Evolutionary conservation across 2,797 vertebrate species (phyloP).

Genomic region (Betta splendens): DNA sequence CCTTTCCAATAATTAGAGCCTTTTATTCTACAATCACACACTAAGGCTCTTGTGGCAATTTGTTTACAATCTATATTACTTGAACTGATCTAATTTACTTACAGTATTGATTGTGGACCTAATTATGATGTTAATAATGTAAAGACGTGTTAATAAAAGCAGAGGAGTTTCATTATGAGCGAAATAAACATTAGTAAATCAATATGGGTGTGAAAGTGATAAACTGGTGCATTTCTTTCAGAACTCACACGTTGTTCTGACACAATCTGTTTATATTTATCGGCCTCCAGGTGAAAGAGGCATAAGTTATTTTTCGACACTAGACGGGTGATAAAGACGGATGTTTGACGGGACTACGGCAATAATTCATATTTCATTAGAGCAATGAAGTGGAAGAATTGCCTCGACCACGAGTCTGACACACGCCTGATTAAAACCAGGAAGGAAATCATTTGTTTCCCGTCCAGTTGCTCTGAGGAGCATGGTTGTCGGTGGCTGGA

Average conservation of each 20-base stretch:
- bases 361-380: slow-evolving; percentile 76
- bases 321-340: slow-evolving; percentile 48
- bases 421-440: slow-evolving; percentile 58
- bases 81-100: not conserved
- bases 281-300: slow-evolving; percentile 27
- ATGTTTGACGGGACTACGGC: slow-evolving; percentile 55
- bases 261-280: slow-evolving; percentile 25
- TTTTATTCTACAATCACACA: not conserved
- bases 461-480: slow-evolving; percentile 28
- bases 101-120: not conserved
- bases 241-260: slow-evolving; percentile 41
- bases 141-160: slow-evolving; percentile 19
- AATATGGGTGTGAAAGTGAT: slow-evolving; percentile 18
- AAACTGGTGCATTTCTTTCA: slow-evolving; percentile 17
- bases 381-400: slow-evolving; percentile 63
- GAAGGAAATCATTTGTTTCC: slow-evolving; percentile 56
- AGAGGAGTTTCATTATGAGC: slow-evolving; percentile 15
- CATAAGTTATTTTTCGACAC: slow-evolving; percentile 37
- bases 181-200: slow-evolving; percentile 14
- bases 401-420: slow-evolving; percentile 50
- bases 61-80: not conserved
- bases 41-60: not conserved
- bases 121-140: not conserved
- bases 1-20: not conserved
- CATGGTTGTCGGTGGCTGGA: no score